Evolutionary conservation across 2,888 invertebrate species (phyloP), one percentile per base, ranked within the genome.

Genomic region (Punctoribates punctum): DNA sequence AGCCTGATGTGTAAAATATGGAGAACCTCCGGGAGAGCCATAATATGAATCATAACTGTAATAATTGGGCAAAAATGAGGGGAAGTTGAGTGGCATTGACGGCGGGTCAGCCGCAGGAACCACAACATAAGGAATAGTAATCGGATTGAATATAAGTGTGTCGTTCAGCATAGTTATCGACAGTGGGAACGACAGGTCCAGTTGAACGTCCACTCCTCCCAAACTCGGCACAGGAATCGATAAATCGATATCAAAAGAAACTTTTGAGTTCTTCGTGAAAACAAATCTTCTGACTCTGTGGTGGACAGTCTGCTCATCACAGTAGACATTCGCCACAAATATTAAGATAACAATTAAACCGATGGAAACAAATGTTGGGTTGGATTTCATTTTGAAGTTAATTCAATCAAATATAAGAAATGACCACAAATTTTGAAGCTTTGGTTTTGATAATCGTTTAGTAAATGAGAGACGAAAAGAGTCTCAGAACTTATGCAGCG

Each of bases 161-260:
- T 76, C 72, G 38, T 76, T 76, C 13, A 57, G 54, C 29, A 76
- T 76, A 29, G 48, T 48, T 46, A 76, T 57, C 6, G 73, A 48
- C 15, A 76, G 15, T 1, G 75, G 75, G 27, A 76, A 57, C 9
- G 54, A 75, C n/a, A 76, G 20, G 23, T 65, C 74, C 3, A 65
- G 17, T 13, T 34, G 42, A 13, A 75, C 76, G 23, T 54, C 75
- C 8, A 74, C 60, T 9, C 54, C 51, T 3, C 74, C 74, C 27
- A 73, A 23, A 60, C 34, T 60, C 25, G 76, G 76, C 23, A 76
- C 23, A 13, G 76, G 76, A 23, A 76, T 54, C 42, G 60, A 34
- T 27, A 76, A n/a, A 42, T 76, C 75, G 29, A 76, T 34, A 46
- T 76, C 76, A 65, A 76, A 46, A 4, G 76, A 38, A 20, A 76